These are phyloP conservation scores for Zootermopsis nevadensis DNA, from an alignment of 2,888 invertebrate genomes.

Conservation along the genomic window DNA sequence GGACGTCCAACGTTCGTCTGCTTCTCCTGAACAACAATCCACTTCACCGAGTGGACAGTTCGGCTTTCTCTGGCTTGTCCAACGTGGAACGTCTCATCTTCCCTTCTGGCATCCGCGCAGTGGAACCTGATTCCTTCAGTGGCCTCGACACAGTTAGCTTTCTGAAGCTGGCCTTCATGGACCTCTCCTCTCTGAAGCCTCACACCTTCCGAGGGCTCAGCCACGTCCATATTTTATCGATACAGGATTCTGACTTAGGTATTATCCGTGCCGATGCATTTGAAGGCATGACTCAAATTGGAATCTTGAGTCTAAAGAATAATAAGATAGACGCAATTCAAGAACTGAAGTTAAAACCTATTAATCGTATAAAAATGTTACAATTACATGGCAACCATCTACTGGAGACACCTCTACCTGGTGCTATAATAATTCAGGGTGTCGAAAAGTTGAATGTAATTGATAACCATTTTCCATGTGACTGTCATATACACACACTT, in stretches of 20 bases:
- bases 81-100: slow-evolving; percentile 86
- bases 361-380: slow-evolving; percentile 77
- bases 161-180: slow-evolving; percentile 86
- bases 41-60: slow-evolving; percentile 80
- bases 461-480: slow-evolving; percentile 88
- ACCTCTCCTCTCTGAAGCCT: slow-evolving; percentile 75
- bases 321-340: slow-evolving; percentile 88
- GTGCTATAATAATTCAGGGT: slow-evolving; percentile 76
- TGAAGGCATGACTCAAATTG: slow-evolving; percentile 78
- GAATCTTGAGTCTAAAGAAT: slow-evolving; percentile 79
- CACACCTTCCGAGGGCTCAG: slow-evolving; percentile 82
- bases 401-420: slow-evolving; percentile 77
- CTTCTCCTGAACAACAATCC: slow-evolving; percentile 89
- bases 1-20: slow-evolving; percentile 84
- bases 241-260: slow-evolving; percentile 86
- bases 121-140: slow-evolving; percentile 84
- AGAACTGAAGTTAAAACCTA: slow-evolving; percentile 76
- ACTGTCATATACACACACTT: slow-evolving; percentile 84
- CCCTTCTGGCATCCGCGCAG: slow-evolving; percentile 80
- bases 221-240: slow-evolving; percentile 78
- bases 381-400: slow-evolving; percentile 87
- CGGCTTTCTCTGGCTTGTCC: slow-evolving; percentile 86
- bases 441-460: slow-evolving; percentile 78
- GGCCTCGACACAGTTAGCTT: slow-evolving; percentile 85
- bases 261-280: slow-evolving; percentile 80